Conservation (phyloP, 2,797 vertebrate genomes). For the Muscicapa comitata region DNA sequence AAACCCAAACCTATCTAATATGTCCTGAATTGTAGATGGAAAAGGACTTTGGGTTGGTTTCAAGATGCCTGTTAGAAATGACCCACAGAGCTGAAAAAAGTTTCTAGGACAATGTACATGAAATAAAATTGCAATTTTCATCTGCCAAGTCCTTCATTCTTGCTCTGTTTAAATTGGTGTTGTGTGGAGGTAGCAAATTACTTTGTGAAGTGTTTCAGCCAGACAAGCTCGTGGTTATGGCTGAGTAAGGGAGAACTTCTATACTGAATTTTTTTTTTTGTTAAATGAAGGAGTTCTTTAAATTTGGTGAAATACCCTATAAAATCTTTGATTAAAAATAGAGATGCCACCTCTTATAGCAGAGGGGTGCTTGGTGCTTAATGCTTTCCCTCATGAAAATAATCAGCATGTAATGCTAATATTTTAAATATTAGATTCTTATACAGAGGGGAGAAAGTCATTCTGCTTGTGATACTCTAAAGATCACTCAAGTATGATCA, state of each 20-base stretch:
- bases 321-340: background rate
- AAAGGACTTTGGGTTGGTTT: background rate
- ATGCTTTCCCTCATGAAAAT: background rate
- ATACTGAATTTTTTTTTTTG: background rate
- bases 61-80: background rate
- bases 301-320: background rate
- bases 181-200: background rate
- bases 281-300: fast-evolving
- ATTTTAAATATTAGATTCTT: background rate
- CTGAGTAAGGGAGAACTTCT: background rate
- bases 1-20: background rate
- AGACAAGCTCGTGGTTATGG: background rate
- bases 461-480: background rate
- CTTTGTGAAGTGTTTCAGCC: background rate
- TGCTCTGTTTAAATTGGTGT: background rate
- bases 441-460: background rate
- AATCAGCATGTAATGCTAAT: background rate
- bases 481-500: background rate
- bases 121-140: background rate
- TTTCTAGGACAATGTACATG: background rate
- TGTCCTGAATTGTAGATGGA: background rate
- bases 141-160: background rate
- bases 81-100: background rate
- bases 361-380: background rate
- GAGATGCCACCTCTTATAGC: background rate